These are phyloP conservation scores for Cryptosula pallasiana DNA, from an alignment of 2,888 invertebrate species.

Conservation along the genomic window DNA sequence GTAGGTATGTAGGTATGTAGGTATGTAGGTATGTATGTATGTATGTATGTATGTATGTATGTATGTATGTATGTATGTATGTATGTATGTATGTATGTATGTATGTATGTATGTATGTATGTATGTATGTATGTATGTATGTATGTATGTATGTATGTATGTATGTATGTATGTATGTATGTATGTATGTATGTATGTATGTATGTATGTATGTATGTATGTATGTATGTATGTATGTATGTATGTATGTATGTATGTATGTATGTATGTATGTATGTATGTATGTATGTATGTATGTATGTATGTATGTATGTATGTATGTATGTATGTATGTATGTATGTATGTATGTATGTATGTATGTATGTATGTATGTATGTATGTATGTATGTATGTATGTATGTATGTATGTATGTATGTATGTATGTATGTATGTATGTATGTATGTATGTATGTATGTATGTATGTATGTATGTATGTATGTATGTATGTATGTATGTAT, in stretches of 20 bases:
- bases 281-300: conserved; percentile 25
- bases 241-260: conserved; percentile 23
- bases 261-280: conserved; percentile 26
- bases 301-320: conserved; percentile 27
- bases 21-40: conserved; percentile 25
- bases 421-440: too few relatives aligned
- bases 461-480: too few relatives aligned
- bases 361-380: conserved; percentile 21
- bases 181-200: conserved; percentile 1
- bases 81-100: conserved; percentile 20
- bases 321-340: conserved; percentile 26
- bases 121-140: conserved; percentile 26
- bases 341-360: conserved; percentile 25
- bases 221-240: neutral
- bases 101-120: conserved; percentile 25
- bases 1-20: conserved; percentile 24
- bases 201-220: neutral
- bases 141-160: neutral
- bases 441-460: too few relatives aligned
- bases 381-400: too few relatives aligned
- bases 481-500: too few relatives aligned
- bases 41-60: conserved; percentile 25
- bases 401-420: too few relatives aligned
- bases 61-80: conserved; percentile 25
- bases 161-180: conserved; percentile 6